phyloP scores from a whole-genome alignment of 2,797 vertebrate genomes.

The Megalops cyprinoides region DNA sequence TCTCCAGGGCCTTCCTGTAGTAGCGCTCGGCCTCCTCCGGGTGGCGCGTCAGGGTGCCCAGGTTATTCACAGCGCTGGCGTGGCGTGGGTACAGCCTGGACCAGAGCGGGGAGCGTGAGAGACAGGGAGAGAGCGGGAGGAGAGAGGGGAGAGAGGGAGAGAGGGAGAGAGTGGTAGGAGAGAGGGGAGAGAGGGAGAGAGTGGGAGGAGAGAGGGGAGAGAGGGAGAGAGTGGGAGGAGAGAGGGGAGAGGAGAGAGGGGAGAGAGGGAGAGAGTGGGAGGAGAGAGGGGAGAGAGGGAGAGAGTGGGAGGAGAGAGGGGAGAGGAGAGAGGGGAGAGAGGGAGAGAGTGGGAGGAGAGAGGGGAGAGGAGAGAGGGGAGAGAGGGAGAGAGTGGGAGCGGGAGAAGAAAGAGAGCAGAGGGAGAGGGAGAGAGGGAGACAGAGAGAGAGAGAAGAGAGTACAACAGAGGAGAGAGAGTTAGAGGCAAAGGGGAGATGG shows the following conservation, averaged over 20 bases:
- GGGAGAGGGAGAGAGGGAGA: neutral
- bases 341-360: neutral
- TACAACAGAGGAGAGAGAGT: too few species aligned
- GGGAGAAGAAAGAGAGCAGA: neutral
- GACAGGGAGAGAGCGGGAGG: too few species aligned
- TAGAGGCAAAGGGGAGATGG: too few species aligned
- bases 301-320: neutral
- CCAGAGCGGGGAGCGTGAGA: neutral
- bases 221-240: neutral
- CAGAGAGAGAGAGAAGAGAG: neutral
- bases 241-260: too few species aligned
- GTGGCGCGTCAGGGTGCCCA: constrained; percentile 87
- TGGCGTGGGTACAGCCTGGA: constrained; percentile 90
- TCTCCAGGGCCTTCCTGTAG: constrained; percentile 87
- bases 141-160: neutral
- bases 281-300: too few species aligned
- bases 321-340: neutral
- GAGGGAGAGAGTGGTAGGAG: too few species aligned
- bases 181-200: neutral
- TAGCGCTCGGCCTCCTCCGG: constrained; percentile 83
- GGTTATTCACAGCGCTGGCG: constrained; percentile 94
- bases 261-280: too few species aligned
- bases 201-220: neutral
- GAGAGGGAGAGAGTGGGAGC: too few species aligned
- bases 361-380: neutral